These are phyloP conservation scores for Nymphicus hollandicus DNA, from an alignment of 2,113 vertebrate species.

Conservation along the genomic window DNA sequence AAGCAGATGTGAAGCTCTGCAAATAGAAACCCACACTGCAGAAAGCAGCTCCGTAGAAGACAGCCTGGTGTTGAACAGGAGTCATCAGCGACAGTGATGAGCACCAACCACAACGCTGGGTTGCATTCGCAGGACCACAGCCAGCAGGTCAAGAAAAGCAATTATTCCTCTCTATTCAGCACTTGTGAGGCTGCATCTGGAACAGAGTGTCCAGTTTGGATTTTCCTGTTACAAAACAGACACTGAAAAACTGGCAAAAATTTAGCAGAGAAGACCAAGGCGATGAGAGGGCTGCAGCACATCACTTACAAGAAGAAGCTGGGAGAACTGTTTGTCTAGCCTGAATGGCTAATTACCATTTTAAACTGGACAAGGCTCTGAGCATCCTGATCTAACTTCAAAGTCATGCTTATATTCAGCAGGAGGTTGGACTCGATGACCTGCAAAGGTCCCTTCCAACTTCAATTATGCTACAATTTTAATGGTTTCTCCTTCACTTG, in stretches of 20 bases:
- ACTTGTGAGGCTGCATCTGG: not conserved
- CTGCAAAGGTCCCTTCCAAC: not conserved
- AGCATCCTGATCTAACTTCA: not conserved
- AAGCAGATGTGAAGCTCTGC: not conserved
- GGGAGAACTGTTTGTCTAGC: not conserved
- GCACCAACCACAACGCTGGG: accelerated
- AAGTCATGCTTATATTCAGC: not conserved
- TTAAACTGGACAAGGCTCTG: not conserved
- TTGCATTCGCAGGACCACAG: not conserved
- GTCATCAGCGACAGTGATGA: accelerated
- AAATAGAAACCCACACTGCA: accelerated
- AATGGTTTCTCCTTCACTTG: not conserved
- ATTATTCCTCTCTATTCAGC: not conserved
- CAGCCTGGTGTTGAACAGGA: not conserved
- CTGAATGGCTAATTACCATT: not conserved
- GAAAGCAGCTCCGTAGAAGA: not conserved
- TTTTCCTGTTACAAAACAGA: not conserved
- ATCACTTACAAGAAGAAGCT: accelerated
- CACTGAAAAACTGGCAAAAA: not conserved
- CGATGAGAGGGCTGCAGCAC: not conserved
- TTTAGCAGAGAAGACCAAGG: not conserved
- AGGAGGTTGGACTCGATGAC: not conserved
- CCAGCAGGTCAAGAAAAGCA: not conserved
- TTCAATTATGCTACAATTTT: not conserved
- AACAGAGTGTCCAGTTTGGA: not conserved